These are phyloP conservation scores for Malthinus seriepunctatus DNA, from an alignment of 2,888 invertebrate genomes.

Conservation along the genomic window DNA sequence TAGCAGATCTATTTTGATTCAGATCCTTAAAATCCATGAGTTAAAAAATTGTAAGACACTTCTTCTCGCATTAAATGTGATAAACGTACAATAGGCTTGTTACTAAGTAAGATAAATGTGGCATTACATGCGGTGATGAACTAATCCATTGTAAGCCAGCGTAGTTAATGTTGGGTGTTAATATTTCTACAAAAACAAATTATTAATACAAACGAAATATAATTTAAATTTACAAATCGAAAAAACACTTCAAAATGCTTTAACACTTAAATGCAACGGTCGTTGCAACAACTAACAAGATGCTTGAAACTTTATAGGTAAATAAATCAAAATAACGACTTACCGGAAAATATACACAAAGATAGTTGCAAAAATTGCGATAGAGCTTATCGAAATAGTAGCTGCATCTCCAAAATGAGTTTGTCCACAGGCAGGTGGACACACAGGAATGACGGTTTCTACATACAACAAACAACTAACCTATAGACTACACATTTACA, in stretches of 20 bases:
- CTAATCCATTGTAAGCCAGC: constrained; percentile 63
- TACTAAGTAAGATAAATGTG: background rate
- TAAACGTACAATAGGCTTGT: background rate
- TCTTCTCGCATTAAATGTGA: no score
- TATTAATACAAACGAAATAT: background rate
- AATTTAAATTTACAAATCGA: constrained; percentile 46
- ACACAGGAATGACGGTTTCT: constrained; percentile 91
- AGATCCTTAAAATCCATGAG: no score
- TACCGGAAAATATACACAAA: constrained; percentile 56
- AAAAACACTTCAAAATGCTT: constrained; percentile 42
- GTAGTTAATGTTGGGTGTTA: constrained; percentile 74
- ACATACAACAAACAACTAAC: constrained; percentile 49
- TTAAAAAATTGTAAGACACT: no score
- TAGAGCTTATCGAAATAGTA: constrained; percentile 57
- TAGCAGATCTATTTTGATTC: no score
- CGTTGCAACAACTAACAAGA: background rate
- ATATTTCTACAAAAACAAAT: constrained; percentile 62
- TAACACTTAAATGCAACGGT: background rate
- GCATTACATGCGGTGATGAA: constrained; percentile 15
- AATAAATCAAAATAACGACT: constrained; percentile 37
- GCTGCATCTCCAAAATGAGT: constrained; percentile 64
- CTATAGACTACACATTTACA: constrained; percentile 25
- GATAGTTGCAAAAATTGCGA: constrained; percentile 58
- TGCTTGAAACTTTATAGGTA: no score
- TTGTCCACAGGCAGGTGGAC: constrained; percentile 88